Evolutionary conservation across 1,140 invertebrate species (phyloP).

Genomic region (Macrotrachela quadricornifera): DNA sequence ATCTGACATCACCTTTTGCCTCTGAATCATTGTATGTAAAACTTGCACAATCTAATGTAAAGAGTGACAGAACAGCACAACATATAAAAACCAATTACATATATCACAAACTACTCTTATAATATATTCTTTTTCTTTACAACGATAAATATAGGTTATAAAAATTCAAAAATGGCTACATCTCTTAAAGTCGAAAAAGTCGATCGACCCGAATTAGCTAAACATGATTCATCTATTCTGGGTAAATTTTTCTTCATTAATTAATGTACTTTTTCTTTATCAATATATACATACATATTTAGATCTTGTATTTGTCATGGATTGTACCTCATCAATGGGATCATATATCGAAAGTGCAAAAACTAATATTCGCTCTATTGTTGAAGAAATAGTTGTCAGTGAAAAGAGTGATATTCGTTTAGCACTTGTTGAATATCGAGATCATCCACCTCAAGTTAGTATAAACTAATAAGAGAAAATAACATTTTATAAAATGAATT

Average conservation of each 20-base stretch:
- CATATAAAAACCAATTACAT: too few species aligned
- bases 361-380: constrained; percentile 17
- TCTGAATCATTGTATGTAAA: too few species aligned
- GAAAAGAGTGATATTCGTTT: constrained; percentile 18
- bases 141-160: background rate
- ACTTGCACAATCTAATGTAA: too few species aligned
- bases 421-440: constrained; percentile 20
- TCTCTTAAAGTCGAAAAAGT: background rate
- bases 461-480: too few species aligned
- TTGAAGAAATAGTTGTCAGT: constrained; percentile 17
- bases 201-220: background rate
- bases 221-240: constrained; percentile 8
- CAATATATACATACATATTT: too few species aligned
- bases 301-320: constrained; percentile 21
- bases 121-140: background rate
- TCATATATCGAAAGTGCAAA: constrained; percentile 16
- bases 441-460: constrained; percentile 19
- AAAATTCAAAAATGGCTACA: background rate
- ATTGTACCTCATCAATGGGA: constrained; percentile 20
- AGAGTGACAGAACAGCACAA: too few species aligned
- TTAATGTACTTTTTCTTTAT: too few species aligned
- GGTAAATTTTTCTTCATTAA: too few species aligned
- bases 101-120: too few species aligned
- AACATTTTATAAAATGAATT: too few species aligned
- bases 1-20: too few species aligned